Percentiles rank a stretch among this genome's conserved stretches.
Conservation (phyloP, 2,113 vertebrate genomes). For the Oxyruncus cristatus region DNA sequence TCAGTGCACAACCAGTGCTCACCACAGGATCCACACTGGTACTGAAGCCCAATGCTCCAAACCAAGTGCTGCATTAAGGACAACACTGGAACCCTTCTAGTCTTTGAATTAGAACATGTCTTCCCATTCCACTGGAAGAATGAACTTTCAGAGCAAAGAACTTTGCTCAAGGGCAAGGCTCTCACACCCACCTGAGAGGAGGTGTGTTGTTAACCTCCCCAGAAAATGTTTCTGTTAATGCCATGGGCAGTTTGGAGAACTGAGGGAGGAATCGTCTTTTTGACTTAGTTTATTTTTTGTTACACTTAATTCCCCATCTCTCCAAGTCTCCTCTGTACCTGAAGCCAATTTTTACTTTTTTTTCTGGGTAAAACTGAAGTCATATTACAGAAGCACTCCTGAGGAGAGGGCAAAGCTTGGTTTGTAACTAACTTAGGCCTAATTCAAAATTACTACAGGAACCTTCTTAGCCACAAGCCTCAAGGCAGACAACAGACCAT, state of each 20-base stretch:
- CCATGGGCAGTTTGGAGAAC: not conserved
- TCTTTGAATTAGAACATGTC: not conserved
- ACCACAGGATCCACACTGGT: rapidly evolving
- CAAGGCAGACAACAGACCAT: not conserved
- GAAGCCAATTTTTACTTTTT: not conserved
- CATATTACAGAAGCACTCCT: not conserved
- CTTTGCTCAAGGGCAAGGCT: not conserved
- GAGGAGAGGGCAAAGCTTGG: conserved; percentile 3
- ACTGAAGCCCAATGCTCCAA: not conserved
- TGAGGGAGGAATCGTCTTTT: not conserved
- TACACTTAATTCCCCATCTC: not conserved
- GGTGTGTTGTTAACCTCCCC: not conserved
- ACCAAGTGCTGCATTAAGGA: not conserved
- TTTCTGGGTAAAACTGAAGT: not conserved
- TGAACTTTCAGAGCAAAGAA: not conserved
- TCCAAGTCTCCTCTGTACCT: conserved; percentile 19
- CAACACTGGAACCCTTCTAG: not conserved
- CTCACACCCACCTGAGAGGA: not conserved
- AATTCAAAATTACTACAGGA: conserved; percentile 38
- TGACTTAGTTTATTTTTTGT: not conserved
- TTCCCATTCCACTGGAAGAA: not conserved
- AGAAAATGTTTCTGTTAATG: not conserved
- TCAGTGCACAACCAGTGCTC: rapidly evolving
- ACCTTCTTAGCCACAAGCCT: not conserved
- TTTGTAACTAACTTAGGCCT: conserved; percentile 15